Evolutionary conservation across 2,888 invertebrate species (phyloP), one percentile per base, ranked within the genome.

Genomic region (Pycnomerus fuliginosus): DNA sequence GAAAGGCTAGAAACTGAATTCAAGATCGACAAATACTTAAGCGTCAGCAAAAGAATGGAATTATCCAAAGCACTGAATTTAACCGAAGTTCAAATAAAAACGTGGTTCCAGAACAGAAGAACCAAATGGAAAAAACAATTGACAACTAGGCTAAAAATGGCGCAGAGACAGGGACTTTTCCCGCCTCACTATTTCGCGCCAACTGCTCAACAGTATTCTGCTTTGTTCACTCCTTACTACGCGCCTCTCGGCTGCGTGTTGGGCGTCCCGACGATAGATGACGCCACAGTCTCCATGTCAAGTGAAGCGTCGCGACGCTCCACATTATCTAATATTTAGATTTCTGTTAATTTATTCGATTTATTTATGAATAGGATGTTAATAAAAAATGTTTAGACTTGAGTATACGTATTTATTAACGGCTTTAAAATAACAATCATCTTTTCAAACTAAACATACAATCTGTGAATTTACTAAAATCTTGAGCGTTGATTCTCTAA

Each of bases 51-150:
- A 70, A 77, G 97, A 37, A 87, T 94, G 85, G 94, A 96, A 60
- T 76, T 97, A 2, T 94, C 95, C 1, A 90, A 92, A 69, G 85
- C 86, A 0, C 72, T 97, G 17, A 87, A 84, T 53, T 76, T 96
- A 28, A 94, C 94, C 0, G 95, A 96, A 74, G 94, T 94, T 0
- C 95, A 96, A 74, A 94, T 96, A 55, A 96, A 96, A 70, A 95
- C 95, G 0, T 95, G 95, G 95, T 95, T 95, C 68, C 93, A 94
- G 72, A 94, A 96, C 68, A 79, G 96, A 43, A 78, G 96, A 48
- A 97, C 96, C 0, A 96, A 97, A 69, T 96, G 95, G 95, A 95
- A 97, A 74, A 97, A 97, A 62, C 96, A 97, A 65, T 74, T 97
- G 61, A 93, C 95, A 1, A 89, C 92, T 0, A 76, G 92, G 2